Percentiles rank a stretch among this genome's conserved stretches.
phyloP scores from a whole-genome alignment of 2,113 vertebrate species.

The Synodontis membranacea region DNA sequence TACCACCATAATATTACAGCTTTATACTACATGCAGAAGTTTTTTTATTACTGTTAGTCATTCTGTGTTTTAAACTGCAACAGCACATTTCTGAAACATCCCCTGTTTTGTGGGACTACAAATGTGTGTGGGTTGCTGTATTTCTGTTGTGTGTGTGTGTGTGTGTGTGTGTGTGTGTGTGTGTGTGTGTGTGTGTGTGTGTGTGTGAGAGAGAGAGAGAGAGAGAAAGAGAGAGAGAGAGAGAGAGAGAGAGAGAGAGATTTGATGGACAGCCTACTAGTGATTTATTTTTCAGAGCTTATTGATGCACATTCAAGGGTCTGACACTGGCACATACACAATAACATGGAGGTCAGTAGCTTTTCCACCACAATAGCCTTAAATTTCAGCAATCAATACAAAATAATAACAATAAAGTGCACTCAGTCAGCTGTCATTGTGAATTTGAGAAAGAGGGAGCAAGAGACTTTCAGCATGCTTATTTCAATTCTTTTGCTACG shows the following conservation, averaged over 20 bases:
- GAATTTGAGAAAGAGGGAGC: conserved; percentile 11
- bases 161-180: conserved; percentile 16
- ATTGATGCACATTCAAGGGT: neutral
- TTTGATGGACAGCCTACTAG: neutral
- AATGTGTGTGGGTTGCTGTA: too few species aligned
- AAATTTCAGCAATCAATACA: conserved; percentile 46
- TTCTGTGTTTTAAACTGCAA: neutral
- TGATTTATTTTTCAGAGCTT: conserved; percentile 3
- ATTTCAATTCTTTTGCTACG: conserved; percentile 32
- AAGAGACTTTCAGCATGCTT: conserved; percentile 1
- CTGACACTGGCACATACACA: conserved; percentile 21
- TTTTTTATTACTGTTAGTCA: neutral
- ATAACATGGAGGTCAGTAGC: conserved; percentile 39
- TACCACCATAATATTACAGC: neutral
- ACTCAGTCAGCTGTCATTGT: conserved; percentile 42
- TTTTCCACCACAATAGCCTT: conserved; percentile 46
- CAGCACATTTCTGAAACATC: neutral
- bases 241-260: too few species aligned
- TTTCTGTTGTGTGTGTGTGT: neutral
- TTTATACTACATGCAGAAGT: neutral
- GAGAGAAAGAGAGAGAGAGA: too few species aligned
- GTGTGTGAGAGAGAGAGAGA: too few species aligned
- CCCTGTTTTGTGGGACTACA: neutral
- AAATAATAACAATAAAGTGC: conserved; percentile 52
- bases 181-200: neutral